phyloP scores from a whole-genome alignment of 2,888 invertebrate species.

The Xestia sexstrigata region DNA sequence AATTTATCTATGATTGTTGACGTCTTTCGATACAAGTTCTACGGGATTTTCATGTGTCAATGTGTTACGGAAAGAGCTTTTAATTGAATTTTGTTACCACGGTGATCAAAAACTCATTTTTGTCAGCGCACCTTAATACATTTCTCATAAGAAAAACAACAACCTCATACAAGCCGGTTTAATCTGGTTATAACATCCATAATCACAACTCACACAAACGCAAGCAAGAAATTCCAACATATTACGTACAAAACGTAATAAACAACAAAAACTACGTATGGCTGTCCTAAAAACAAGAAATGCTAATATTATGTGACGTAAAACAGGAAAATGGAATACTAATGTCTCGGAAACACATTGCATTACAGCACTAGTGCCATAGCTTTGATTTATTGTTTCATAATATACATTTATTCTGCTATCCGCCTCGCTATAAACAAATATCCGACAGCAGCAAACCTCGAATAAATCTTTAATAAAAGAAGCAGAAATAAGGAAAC shows the following conservation, averaged over 20 bases:
- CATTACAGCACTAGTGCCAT: slow-evolving; percentile 61
- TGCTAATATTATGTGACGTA: slow-evolving; percentile 58
- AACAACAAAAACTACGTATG: slow-evolving; percentile 48
- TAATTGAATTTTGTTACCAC: neutral
- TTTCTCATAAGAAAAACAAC: neutral
- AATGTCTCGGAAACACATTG: slow-evolving; percentile 66
- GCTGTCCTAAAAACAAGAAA: slow-evolving; percentile 62
- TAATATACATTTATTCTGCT: slow-evolving; percentile 68
- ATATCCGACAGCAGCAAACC: slow-evolving; percentile 70
- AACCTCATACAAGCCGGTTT: neutral
- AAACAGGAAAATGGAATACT: slow-evolving; percentile 65
- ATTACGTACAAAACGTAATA: slow-evolving; percentile 27
- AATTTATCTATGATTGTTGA: neutral
- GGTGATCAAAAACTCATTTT: neutral
- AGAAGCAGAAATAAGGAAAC: slow-evolving; percentile 65
- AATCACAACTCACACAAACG: slow-evolving; percentile 32
- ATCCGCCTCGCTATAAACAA: slow-evolving; percentile 71
- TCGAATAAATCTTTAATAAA: slow-evolving; percentile 73
- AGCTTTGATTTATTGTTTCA: slow-evolving; percentile 68
- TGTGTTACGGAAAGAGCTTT: too few species aligned
- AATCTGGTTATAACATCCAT: neutral
- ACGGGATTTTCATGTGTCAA: too few species aligned
- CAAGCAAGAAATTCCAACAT: slow-evolving; percentile 31
- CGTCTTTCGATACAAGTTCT: neutral
- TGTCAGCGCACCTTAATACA: neutral